Base-by-base conservation (phyloP, 2,888 invertebrate species). In the Amiota minor region DNA sequence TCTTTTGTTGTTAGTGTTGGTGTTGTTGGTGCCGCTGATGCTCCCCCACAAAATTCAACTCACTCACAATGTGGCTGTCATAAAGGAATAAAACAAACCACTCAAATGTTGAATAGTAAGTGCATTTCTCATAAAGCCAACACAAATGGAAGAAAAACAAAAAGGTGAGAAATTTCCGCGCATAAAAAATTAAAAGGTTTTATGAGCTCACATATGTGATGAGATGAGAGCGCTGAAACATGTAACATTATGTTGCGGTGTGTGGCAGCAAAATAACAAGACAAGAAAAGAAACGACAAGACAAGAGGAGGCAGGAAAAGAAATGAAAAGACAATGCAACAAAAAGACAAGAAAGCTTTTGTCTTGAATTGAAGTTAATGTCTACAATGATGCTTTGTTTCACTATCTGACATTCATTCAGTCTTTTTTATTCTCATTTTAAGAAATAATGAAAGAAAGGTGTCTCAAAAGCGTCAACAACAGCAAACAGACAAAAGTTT, bases 81-180 rank as follows among this genome's bases (percentile, higher is more conserved):
- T 56, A 56, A 67, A 67, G 50, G 67, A 45, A 67, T 67, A 67
- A 67, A 67, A 47, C 67, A 67, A 67, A 67, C 67, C 67, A 67
- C 67, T 67, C 67, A 67, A 67, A 67, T 16, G 67, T 50, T 67
- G 67, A 67, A 67, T 50, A 50, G 35, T 35, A 8, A 35, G 67
- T 67, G 50, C 47, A 67, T 67, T 67, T 67, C 23, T 49, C 67
- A 50, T 67, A 23, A 10, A 67, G 50, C 23, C 50, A 67, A 14
- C 65, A 35, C 35, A 35, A 35, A 35, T 35, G 35, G 46, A 9
- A 65, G 18, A 47, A 67, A 67, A 67, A 45, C 50, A 50, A n/a
- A 50, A 65, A 67, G 50, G 49, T 35, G 18, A 12, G 47, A n/a
- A 35, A 35, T 35, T 35, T 35, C 35, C 35, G 35, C 35, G 35